Evolutionary conservation across 2,797 vertebrate genomes (phyloP).

Genomic region (Steatocranus sp.): DNA sequence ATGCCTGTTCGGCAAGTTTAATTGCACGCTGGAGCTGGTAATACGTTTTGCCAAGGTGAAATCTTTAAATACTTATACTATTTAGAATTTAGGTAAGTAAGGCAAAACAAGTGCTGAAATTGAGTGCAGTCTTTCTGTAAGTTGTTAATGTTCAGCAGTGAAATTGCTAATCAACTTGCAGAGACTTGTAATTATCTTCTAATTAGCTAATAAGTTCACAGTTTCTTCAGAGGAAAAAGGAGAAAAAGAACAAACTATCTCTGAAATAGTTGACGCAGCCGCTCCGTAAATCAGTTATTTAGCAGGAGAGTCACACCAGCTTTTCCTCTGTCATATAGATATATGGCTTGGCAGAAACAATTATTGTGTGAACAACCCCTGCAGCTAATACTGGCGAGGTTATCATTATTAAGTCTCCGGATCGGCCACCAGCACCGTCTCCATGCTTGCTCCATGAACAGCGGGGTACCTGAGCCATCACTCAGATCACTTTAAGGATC

Average conservation of each 20-base stretch:
- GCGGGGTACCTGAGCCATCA: constrained; percentile 65
- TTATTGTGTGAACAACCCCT: constrained; percentile 78
- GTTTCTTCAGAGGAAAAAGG: constrained; percentile 18
- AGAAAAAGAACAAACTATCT: constrained; percentile 19
- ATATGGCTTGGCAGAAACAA: constrained; percentile 91
- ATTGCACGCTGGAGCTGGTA: constrained; percentile 84
- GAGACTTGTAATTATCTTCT: constrained; percentile 73
- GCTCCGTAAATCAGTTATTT: constrained; percentile 86
- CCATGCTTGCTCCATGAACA: constrained; percentile 50
- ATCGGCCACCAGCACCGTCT: constrained; percentile 59
- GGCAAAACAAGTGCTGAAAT: constrained; percentile 84
- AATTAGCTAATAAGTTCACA: constrained; percentile 63
- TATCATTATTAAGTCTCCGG: constrained; percentile 69
- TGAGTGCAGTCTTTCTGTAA: constrained; percentile 79
- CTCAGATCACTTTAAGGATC: constrained; percentile 56
- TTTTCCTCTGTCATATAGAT: constrained; percentile 88
- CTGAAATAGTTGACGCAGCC: constrained; percentile 64
- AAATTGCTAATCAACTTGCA: constrained; percentile 66
- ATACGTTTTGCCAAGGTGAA: constrained; percentile 87
- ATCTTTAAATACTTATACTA: constrained; percentile 93
- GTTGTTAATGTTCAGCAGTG: constrained; percentile 62
- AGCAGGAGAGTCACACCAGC: constrained; percentile 85
- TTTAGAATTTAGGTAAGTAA: constrained; percentile 93
- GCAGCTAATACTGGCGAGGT: constrained; percentile 69
- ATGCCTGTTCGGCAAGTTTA: constrained; percentile 89